Evolutionary conservation across 1,140 invertebrate species (phyloP).

Genomic region (Elymnias hypermnestra): DNA sequence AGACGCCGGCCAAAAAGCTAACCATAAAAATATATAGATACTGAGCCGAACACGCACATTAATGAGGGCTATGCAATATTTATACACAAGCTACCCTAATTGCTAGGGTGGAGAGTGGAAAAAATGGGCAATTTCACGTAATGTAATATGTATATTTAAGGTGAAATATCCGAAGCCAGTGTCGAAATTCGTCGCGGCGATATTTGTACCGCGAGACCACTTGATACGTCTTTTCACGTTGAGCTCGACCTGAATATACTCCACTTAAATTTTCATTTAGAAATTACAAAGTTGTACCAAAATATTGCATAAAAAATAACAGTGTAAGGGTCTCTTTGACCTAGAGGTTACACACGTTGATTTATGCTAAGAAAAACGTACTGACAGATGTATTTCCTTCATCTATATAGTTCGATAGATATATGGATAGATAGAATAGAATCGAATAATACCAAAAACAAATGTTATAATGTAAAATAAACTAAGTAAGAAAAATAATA

Average conservation of each 20-base stretch:
- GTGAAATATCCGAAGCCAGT: conserved; percentile 56
- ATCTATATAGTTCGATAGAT: too few species aligned
- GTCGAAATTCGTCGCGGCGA: conserved; percentile 60
- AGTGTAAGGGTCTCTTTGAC: too few species aligned
- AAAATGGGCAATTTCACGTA: conserved; percentile 76
- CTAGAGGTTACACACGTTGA: too few species aligned
- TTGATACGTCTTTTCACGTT: conserved; percentile 63
- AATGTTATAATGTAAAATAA: too few species aligned
- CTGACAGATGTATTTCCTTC: too few species aligned
- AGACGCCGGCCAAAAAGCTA: conserved; percentile 50
- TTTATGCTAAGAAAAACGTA: too few species aligned
- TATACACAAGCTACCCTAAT: conserved; percentile 73
- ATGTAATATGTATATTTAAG: conserved; percentile 76
- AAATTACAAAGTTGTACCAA: too few species aligned
- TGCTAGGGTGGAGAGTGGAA: conserved; percentile 75
- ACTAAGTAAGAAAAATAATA: too few species aligned
- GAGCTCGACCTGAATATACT: conserved; percentile 34
- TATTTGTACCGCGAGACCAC: conserved; percentile 64
- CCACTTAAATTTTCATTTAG: too few species aligned
- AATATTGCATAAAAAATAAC: too few species aligned
- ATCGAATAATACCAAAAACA: too few species aligned
- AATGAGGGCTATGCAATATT: conserved; percentile 74
- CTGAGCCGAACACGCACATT: conserved; percentile 71
- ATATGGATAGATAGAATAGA: too few species aligned
- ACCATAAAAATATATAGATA: conserved; percentile 64